phyloP scores from a whole-genome alignment of 2,888 invertebrate species.

The Rhamnusium bicolor region DNA sequence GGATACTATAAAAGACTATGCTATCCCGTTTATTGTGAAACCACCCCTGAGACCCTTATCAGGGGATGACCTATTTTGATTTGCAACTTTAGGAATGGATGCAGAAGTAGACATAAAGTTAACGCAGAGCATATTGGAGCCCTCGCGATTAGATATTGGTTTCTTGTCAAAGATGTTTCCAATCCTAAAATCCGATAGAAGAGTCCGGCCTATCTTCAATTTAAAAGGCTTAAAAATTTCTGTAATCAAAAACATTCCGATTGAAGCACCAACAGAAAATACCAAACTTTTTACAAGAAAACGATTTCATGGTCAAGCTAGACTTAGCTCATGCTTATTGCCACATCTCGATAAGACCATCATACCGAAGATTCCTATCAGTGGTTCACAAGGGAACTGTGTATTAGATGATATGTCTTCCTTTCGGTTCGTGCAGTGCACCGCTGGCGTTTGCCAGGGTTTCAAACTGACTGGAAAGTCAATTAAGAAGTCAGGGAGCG shows the following conservation, averaged over 20 bases:
- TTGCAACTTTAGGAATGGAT: conserved; percentile 30
- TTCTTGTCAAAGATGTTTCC: conserved; percentile 44
- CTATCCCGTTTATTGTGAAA: conserved; percentile 26
- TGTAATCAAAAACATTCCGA: conserved; percentile 36
- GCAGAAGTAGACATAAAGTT: conserved; percentile 25
- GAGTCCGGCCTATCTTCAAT: conserved; percentile 40
- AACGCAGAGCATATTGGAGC: conserved; percentile 30
- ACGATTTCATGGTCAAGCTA: conserved; percentile 32
- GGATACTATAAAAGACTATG: conserved; percentile 26
- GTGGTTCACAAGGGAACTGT: conserved; percentile 28
- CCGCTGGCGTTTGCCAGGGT: conserved; percentile 37
- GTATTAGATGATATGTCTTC: conserved; percentile 37
- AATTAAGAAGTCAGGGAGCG: conserved; percentile 15
- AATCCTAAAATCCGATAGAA: conserved; percentile 38
- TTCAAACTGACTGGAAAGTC: conserved; percentile 37
- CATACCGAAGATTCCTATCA: conserved; percentile 39
- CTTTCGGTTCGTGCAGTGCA: conserved; percentile 43
- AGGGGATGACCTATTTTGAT: neutral
- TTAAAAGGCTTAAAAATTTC: conserved; percentile 33
- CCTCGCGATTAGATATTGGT: conserved; percentile 11
- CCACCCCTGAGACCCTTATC: conserved; percentile 7
- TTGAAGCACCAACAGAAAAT: conserved; percentile 32
- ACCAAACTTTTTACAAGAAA: conserved; percentile 37
- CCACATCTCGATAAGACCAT: conserved; percentile 30
- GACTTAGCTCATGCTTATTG: conserved; percentile 36